Evolutionary conservation across 1,140 invertebrate genomes (phyloP), one percentile per base, ranked within the genome.

Genomic region (Augochlora pura): DNA sequence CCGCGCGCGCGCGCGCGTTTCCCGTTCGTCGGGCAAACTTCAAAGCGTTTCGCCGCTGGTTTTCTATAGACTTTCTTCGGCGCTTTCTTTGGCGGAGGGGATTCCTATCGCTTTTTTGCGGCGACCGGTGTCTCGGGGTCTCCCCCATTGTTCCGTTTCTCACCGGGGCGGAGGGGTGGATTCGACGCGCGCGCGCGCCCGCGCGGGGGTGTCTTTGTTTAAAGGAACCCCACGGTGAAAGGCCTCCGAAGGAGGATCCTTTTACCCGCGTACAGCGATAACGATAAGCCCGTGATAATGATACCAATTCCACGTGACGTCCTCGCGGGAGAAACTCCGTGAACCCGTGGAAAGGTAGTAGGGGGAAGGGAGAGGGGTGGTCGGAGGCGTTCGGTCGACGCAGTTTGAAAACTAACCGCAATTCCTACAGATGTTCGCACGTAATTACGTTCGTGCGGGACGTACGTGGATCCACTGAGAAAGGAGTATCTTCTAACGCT

Each of bases 241-340:
- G 70, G 64, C 54, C 59, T 60, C 54, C 67, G 38, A 18, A n/a
- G 62, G 32, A 16, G 18, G 68, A 75, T 71, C 73, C 72, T 85
- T 69, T 82, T 76, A 76, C 63, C 63, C 77, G 66, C 38, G 16
- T 52, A 21, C 71, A 67, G 64, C 76, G 76, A 85, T 79, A 80
- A 82, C 81, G 83, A 85, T 83, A 85, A 85, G 73, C 83, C 32
- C 25, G 57, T 21, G 81, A 85, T 83, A 84, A 82, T 72, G 81
- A 70, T 60, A 67, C 73, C 77, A 84, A 83, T 83, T 73, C 39
- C 73, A 64, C 71, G 54, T 62, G 77, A 77, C 78, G 62, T 77
- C 25, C 73, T 66, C 42, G 71, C 63, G 59, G 42, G 42, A 27
- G 64, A 64, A 66, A 25, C 39, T 46, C 25, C 5, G 23, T 18